Base-by-base conservation (phyloP, 1,140 invertebrate genomes). In the Aphaenogaster rudis region DNA sequence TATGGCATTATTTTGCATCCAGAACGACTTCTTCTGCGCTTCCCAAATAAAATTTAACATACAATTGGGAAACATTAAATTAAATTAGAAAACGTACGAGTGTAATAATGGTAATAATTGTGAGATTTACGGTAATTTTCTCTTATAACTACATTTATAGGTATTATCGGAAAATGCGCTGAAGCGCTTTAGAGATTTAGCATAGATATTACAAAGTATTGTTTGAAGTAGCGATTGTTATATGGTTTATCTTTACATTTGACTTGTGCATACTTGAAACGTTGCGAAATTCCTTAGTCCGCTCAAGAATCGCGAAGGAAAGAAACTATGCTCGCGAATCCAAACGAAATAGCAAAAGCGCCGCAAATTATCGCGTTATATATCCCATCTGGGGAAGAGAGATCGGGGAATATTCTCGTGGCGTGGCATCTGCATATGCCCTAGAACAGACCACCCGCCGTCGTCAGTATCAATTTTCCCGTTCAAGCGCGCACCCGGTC, bases 381-480 rank as follows among this genome's bases (percentile, higher is more conserved):
- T 76, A 64, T 86, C 39, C 33, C 39, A 8, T 52, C 17, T n/a
- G 4, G 50, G 15, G 87, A 77, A 13, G 48, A 15, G 28, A 64
- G 59, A 48, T n/a, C 50, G 79, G 54, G 52, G n/a, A 66, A 76
- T 59, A 86, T 82, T 78, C 81, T 45, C 72, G 45, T 48, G 48
- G 63, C 69, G 52, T 28, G 33, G 59, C 67, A 86, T 89, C 82
- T 86, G 74, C 81, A 80, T 90, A 76, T 76, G 77, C 59, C 54
- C 61, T 54, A 48, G 67, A 84, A 66, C 71, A 76, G 67, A 74
- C 59, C 21, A 45, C 61, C 67, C 17, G 48, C 45, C 54, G 71
- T 71, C 48, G 13, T 76, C 59, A 61, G 48, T 90, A 90, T 90
- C 88, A 76, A 86, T 89, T 89, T 90, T 76, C 61, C 50, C 33